These are phyloP conservation scores for Anarsia innoxiella DNA, from an alignment of 2,888 invertebrate genomes.

Conservation along the genomic window DNA sequence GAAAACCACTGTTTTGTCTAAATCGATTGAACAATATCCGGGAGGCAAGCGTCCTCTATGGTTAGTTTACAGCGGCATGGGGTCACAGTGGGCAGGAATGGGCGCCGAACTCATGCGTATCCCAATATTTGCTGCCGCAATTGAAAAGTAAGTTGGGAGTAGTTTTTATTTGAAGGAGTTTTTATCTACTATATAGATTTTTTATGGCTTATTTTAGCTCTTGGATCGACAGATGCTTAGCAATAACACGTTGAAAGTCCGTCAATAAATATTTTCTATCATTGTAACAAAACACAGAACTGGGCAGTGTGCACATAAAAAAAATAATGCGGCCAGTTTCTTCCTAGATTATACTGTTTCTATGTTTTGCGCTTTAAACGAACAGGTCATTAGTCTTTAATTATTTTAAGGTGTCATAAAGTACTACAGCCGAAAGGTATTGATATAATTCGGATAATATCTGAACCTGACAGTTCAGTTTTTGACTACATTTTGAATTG, in stretches of 20 bases:
- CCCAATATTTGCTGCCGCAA: slow-evolving; percentile 70
- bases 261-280: too few relatives aligned
- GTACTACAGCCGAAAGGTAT: slow-evolving; percentile 76
- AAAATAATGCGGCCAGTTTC: too few relatives aligned
- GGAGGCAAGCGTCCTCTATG: slow-evolving; percentile 68
- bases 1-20: slow-evolving; percentile 28
- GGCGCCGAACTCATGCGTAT: slow-evolving; percentile 76
- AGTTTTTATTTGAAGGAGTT: background rate
- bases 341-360: too few relatives aligned
- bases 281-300: too few relatives aligned
- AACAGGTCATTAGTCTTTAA: too few relatives aligned
- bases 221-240: too few relatives aligned
- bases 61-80: slow-evolving; percentile 83
- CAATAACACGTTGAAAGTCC: too few relatives aligned
- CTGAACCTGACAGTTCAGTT: slow-evolving; percentile 74
- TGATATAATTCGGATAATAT: slow-evolving; percentile 77
- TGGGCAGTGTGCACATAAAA: too few relatives aligned
- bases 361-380: too few relatives aligned
- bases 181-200: too few relatives aligned
- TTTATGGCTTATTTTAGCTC: too few relatives aligned
- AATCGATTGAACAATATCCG: slow-evolving; percentile 33
- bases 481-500: slow-evolving; percentile 80
- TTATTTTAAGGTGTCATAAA: slow-evolving; percentile 57
- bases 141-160: slow-evolving; percentile 55
- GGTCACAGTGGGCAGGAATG: slow-evolving; percentile 81